Evolutionary conservation across 2,888 invertebrate species (phyloP).

Genomic region (Apodemia mormo): DNA sequence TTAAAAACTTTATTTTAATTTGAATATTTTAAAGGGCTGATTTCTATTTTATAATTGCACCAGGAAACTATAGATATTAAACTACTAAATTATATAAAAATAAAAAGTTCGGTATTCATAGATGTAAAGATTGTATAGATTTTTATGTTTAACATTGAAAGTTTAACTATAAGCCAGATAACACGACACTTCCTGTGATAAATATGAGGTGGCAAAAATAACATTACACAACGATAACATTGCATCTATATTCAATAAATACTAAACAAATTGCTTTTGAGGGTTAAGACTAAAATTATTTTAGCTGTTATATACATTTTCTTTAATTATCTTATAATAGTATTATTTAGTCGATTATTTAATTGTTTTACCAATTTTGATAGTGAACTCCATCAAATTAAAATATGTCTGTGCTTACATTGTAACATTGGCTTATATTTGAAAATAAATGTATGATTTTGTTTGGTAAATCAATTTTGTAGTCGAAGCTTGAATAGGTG

Average conservation of each 20-base stretch:
- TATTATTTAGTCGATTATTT: too few species aligned
- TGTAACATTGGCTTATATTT: too few species aligned
- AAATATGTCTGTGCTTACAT: too few species aligned
- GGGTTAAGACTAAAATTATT: conserved; percentile 1
- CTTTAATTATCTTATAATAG: too few species aligned
- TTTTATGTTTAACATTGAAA: background rate
- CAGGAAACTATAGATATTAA: background rate
- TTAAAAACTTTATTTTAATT: background rate
- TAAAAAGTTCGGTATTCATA: too few species aligned
- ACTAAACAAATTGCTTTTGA: background rate
- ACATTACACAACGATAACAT: background rate
- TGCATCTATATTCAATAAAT: background rate
- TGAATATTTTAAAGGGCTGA: background rate
- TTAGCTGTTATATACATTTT: background rate
- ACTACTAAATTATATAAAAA: background rate
- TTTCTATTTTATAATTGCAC: background rate
- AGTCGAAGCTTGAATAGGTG: background rate
- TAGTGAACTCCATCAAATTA: too few species aligned
- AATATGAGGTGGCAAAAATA: background rate
- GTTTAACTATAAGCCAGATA: background rate
- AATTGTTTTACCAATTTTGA: too few species aligned
- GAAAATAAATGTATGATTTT: too few species aligned
- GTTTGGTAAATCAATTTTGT: too few species aligned
- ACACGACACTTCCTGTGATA: background rate
- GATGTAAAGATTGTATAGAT: background rate